phyloP scores from a whole-genome alignment of 2,113 vertebrate genomes.

The Nycticorax nycticorax region DNA sequence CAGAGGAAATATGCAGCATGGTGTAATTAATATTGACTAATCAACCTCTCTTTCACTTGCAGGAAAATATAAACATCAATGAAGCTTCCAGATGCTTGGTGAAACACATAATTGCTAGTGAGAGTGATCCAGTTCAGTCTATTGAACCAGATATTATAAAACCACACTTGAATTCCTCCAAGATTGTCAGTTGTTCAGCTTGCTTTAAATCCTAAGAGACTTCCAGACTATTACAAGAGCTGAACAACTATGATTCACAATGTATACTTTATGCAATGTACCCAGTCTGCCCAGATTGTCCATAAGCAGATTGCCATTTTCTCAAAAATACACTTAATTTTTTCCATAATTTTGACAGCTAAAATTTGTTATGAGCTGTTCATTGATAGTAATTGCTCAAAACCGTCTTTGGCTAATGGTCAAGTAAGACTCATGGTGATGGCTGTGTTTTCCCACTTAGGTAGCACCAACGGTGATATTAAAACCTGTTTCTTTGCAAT shows the following conservation, averaged over 20 bases:
- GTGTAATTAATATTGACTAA: conserved; percentile 21
- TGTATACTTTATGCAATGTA: not conserved
- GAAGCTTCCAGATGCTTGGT: conserved; percentile 94
- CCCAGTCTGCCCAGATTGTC: not conserved
- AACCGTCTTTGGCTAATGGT: not conserved
- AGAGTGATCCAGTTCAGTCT: conserved; percentile 85
- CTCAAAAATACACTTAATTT: not conserved
- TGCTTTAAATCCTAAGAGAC: conserved; percentile 84
- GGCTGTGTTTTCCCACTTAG: not conserved
- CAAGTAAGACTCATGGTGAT: not conserved
- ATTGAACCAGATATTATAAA: conserved; percentile 86
- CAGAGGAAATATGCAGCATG: not conserved
- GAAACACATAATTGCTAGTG: conserved; percentile 94
- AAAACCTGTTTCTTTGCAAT: not conserved
- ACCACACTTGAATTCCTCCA: conserved; percentile 81
- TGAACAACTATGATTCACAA: conserved; percentile 19
- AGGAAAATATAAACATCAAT: conserved; percentile 95
- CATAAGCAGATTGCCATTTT: not conserved
- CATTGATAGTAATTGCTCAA: not conserved
- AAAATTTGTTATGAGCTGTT: not conserved
- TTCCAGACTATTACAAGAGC: conserved; percentile 19
- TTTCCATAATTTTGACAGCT: not conserved
- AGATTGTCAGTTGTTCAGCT: conserved; percentile 82
- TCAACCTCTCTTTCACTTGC: not conserved
- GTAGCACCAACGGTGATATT: not conserved